Evolutionary conservation across 1,140 invertebrate genomes (phyloP).

Genomic region (Trichoplusia ni): DNA sequence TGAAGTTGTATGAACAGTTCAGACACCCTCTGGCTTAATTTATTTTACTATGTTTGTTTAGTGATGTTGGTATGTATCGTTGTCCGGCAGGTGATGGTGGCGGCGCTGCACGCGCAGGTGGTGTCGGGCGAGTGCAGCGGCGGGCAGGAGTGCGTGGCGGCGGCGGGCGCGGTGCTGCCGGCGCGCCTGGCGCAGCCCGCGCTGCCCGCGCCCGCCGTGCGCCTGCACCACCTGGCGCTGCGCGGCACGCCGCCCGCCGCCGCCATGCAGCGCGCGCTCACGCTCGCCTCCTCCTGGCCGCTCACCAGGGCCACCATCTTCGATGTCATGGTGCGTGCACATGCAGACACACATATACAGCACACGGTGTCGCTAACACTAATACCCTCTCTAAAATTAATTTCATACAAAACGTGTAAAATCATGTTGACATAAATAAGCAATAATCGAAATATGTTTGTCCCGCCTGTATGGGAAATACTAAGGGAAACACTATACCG

Average conservation of each 20-base stretch:
- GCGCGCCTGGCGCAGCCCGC: constrained; percentile 89
- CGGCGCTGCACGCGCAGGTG: constrained; percentile 95
- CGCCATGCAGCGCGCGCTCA: constrained; percentile 96
- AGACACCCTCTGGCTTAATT: no score
- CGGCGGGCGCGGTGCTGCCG: constrained; percentile 91
- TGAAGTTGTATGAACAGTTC: no score
- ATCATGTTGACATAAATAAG: no score
- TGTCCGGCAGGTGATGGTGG: constrained; percentile 90
- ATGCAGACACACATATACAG: no score
- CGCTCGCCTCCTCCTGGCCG: constrained; percentile 96
- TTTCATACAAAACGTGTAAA: no score
- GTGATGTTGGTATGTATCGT: neutral
- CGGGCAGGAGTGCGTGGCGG: constrained; percentile 87
- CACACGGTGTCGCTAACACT: no score
- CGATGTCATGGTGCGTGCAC: constrained; percentile 90
- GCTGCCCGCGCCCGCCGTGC: constrained; percentile 88
- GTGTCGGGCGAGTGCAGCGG: constrained; percentile 93
- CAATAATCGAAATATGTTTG: no score
- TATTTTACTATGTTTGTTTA: neutral
- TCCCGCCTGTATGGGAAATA: no score
- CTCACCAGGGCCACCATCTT: constrained; percentile 96
- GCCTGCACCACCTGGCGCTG: constrained; percentile 80
- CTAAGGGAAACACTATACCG: no score
- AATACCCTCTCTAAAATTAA: no score
- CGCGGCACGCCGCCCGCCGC: constrained; percentile 91